Evolutionary conservation across 2,888 invertebrate genomes (phyloP), one percentile per base, ranked within the genome.

Genomic region (Cheilosia scutellata): DNA sequence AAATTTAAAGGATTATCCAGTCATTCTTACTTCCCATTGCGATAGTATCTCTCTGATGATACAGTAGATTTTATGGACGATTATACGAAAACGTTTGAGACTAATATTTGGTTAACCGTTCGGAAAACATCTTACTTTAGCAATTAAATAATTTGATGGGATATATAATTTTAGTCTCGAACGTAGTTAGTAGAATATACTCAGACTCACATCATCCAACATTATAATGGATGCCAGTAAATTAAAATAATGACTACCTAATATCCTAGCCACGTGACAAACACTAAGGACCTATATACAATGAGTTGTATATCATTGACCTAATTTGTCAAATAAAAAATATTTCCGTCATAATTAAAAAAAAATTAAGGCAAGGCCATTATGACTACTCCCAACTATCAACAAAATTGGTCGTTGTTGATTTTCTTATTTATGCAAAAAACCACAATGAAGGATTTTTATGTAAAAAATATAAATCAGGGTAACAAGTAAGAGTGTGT

Each of bases 201-300:
- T 20, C 2, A 6, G 5, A 2, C 5, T 20, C 47, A 27, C 20
- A 29, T 11, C 25, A 31, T 29, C 16, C 55, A 62, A 16, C 7
- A 20, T 20, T 47, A 20, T 20, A 7, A 16, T 7, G 7, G 16
- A 20, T 9, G 16, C 0, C 44, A 44, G 27, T 40, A 51, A 51
- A 51, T 40, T 51, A 51, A 37, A 33, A 6, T 65, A 16, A 49
- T 65, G 65, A 65, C 65, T 65, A 65, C n/a, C n/a, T n/a, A n/a
- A 65, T 37, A n/a, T 4, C 51, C 25, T 4, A 4, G n/a, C 25
- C 49, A 37, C 49, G 25, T 37, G 49, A 37, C 65, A 37, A 51
- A 65, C 37, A 13, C 5, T 7, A n/a, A 13, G 13, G 20, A 20
- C 11, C 6, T 25, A 25, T 31, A 20, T 5, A 29, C 29, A 16